Evolutionary conservation across 2,113 vertebrate species (phyloP).

Genomic region (Passer montanus): DNA sequence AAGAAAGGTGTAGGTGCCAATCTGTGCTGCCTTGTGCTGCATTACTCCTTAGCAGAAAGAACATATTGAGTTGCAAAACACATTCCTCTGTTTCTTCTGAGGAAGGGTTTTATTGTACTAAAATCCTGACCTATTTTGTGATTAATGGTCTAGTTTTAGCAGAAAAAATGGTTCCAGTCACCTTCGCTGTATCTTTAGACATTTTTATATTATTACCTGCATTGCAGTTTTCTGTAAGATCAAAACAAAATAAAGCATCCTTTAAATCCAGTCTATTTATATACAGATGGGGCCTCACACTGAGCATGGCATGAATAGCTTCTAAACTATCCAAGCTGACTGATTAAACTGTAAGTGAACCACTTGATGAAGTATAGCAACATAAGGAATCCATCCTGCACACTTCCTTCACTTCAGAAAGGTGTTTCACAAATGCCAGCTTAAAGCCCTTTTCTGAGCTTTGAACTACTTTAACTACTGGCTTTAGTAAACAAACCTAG

Average conservation of each 20-base stretch:
- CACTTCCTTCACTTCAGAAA: background rate
- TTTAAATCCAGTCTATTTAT: background rate
- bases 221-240: background rate
- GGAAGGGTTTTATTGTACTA: background rate
- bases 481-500: background rate
- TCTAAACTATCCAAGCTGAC: background rate
- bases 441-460: background rate
- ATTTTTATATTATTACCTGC: background rate
- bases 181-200: background rate
- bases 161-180: background rate
- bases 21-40: background rate
- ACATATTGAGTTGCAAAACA: background rate
- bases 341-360: background rate
- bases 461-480: background rate
- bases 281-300: background rate
- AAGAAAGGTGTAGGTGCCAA: background rate
- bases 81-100: background rate
- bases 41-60: background rate
- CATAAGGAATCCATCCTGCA: background rate
- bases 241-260: background rate
- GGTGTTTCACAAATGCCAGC: background rate
- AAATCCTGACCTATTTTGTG: background rate
- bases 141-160: background rate
- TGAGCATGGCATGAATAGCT: background rate
- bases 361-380: background rate